Base-by-base conservation (phyloP, 1,140 invertebrate species). In the Hyphantria cunea region DNA sequence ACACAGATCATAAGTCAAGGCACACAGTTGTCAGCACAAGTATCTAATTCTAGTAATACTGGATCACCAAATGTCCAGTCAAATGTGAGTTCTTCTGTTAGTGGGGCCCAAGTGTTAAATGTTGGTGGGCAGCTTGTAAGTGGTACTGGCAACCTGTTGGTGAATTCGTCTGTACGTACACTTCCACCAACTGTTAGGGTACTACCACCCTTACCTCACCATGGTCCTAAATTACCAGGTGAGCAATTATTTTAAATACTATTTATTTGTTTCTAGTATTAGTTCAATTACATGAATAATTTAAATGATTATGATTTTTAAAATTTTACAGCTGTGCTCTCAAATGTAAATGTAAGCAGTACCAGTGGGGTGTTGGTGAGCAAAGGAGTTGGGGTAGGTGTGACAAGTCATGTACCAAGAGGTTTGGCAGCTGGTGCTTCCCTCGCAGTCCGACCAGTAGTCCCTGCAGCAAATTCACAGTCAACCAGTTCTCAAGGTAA, bases 1-100 rank as follows among this genome's bases (percentile, higher is more conserved):
- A 90, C 87, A 31, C 87, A 90, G 55, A 90, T 90, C 17, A 90
- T 90, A 42, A 90, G 86, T 63, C 88, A 90, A 68, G 88, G 88
- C 9, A 84, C 81, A 9, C 88, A 90, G 55, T 53, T 90, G 32
- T 81, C 84, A 34, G 80, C 75, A 44, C 86, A 79, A 60, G 77
- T 82, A 48, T 80, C 79, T 49, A 82, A 66, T 58, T 51, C 77
- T 5, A 78, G 55, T 60, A 81, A 72, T 61, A 61, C 68, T 60
- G 74, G 67, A 17, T 70, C 69, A 37, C 77, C 45, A 61, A 84
- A 68, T 78, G 68, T 76, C 42, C 84, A 80, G 71, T 67, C 74
- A 11, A 82, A 59, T 78, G 81, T 75, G 44, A 68, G 76, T 3
- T 70, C 83, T n/a, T 53, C 82, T 41, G 70, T 76, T 41, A 83